phyloP scores from a whole-genome alignment of 2,888 invertebrate species.

The Eupelmus urozonus region DNA sequence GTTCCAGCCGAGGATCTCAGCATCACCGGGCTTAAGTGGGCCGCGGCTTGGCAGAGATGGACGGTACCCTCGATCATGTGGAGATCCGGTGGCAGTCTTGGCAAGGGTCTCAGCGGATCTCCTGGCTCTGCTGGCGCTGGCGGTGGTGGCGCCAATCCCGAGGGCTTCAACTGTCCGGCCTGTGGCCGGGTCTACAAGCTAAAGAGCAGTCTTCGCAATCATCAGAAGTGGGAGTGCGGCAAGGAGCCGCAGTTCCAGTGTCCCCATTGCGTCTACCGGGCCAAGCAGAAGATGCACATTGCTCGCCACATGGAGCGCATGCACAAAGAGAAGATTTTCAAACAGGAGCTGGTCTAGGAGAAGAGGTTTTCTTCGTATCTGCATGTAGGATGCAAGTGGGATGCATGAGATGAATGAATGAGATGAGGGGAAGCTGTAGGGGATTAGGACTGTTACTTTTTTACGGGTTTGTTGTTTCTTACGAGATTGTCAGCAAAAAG shows the following conservation, averaged over 20 bases:
- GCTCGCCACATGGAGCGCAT: constrained; percentile 78
- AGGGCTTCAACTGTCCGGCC: constrained; percentile 86
- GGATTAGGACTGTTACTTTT: too few relatives aligned
- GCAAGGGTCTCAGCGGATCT: constrained; percentile 69
- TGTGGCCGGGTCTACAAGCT: constrained; percentile 92
- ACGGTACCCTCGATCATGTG: constrained; percentile 77
- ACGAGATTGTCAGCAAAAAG: too few relatives aligned
- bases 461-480: too few relatives aligned
- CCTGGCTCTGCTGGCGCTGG: constrained; percentile 60
- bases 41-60: constrained; percentile 82
- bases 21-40: constrained; percentile 84
- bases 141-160: constrained; percentile 70
- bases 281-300: constrained; percentile 78
- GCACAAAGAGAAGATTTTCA: constrained; percentile 78
- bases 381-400: too few relatives aligned
- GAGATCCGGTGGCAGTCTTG: constrained; percentile 73
- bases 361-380: background rate
- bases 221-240: constrained; percentile 78
- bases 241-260: constrained; percentile 78
- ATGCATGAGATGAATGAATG: background rate
- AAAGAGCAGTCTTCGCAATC: constrained; percentile 83
- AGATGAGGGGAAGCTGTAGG: background rate
- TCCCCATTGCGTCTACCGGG: constrained; percentile 76
- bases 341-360: constrained; percentile 74
- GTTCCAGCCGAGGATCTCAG: constrained; percentile 85